A percentile compares a stretch with the other conserved stretches of the same genome.
These are phyloP conservation scores for Pyrocephalus nanus DNA, from an alignment of 2,797 vertebrate genomes.

Conservation along the genomic window DNA sequence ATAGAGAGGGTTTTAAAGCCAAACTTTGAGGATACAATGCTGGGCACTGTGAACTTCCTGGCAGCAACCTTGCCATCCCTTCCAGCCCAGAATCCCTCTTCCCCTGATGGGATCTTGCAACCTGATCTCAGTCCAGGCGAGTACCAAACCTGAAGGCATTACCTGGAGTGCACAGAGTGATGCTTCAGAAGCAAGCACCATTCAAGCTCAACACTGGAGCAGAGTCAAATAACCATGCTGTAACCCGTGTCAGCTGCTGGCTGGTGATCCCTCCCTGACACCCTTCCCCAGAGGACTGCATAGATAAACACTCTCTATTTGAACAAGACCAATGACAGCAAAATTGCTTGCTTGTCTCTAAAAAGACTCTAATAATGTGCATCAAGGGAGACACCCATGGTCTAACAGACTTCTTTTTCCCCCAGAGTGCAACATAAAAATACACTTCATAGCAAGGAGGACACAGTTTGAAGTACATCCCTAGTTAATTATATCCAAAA, in stretches of 20 bases:
- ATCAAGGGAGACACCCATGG: slow-evolving; percentile 88
- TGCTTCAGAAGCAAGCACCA: background rate
- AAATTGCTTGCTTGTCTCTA: slow-evolving; percentile 95
- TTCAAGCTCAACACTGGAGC: slow-evolving; percentile 12
- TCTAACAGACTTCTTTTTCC: slow-evolving; percentile 84
- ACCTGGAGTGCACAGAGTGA: background rate
- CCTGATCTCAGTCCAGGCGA: fast-evolving
- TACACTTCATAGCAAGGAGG: slow-evolving; percentile 62
- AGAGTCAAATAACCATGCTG: slow-evolving; percentile 39
- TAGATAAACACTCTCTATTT: slow-evolving; percentile 92
- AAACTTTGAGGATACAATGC: background rate
- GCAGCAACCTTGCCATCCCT: background rate
- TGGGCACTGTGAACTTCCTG: background rate
- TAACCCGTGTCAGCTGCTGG: slow-evolving; percentile 83
- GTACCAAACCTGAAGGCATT: background rate
- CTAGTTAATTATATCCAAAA: slow-evolving; percentile 77
- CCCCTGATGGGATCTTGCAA: background rate
- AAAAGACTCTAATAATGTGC: slow-evolving; percentile 92
- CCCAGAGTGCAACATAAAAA: slow-evolving; percentile 81
- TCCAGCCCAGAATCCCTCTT: background rate
- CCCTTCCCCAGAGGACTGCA: slow-evolving; percentile 81
- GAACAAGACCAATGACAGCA: slow-evolving; percentile 95
- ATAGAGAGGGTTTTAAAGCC: background rate
- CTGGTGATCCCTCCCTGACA: slow-evolving; percentile 84
- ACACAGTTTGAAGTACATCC: slow-evolving; percentile 59